A percentile compares a stretch with the other conserved stretches of the same genome.
phyloP scores from a whole-genome alignment of 2,888 invertebrate genomes.

The Limulus polyphemus region DNA sequence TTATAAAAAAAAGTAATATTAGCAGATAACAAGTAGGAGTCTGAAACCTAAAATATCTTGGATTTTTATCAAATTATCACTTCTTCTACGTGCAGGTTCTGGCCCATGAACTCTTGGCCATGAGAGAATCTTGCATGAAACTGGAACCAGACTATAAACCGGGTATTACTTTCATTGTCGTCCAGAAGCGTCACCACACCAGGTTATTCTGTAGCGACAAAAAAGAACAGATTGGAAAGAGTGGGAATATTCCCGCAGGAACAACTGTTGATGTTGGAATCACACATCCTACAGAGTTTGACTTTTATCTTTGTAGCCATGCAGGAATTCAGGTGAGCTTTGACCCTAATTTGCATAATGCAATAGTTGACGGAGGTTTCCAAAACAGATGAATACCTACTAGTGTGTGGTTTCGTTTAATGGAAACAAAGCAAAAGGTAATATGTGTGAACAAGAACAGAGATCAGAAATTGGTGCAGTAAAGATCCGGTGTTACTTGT shows the following conservation, averaged over 20 bases:
- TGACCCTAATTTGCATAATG: no score
- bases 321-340: conserved; percentile 63
- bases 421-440: no score
- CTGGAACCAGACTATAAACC: conserved; percentile 92
- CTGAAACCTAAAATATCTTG: no score
- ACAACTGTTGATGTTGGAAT: conserved; percentile 99
- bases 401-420: no score
- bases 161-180: conserved; percentile 95
- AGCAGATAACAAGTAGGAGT: no score
- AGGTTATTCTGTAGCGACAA: conserved; percentile 95
- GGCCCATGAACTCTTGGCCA: conserved; percentile 92
- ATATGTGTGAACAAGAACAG: no score
- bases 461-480: no score
- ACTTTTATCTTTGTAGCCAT: conserved; percentile 98
- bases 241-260: conserved; percentile 98
- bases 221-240: conserved; percentile 96
- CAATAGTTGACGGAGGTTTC: no score
- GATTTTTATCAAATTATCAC: no score
- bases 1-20: no score
- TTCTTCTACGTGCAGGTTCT: conserved; percentile 48
- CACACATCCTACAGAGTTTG: conserved; percentile 99
- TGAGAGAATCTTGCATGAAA: conserved; percentile 96
- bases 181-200: conserved; percentile 98
- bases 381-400: no score
- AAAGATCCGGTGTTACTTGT: no score